phyloP scores from a whole-genome alignment of 35 echinoderm and acorn worm genomes.

The Ptychodera flava region DNA sequence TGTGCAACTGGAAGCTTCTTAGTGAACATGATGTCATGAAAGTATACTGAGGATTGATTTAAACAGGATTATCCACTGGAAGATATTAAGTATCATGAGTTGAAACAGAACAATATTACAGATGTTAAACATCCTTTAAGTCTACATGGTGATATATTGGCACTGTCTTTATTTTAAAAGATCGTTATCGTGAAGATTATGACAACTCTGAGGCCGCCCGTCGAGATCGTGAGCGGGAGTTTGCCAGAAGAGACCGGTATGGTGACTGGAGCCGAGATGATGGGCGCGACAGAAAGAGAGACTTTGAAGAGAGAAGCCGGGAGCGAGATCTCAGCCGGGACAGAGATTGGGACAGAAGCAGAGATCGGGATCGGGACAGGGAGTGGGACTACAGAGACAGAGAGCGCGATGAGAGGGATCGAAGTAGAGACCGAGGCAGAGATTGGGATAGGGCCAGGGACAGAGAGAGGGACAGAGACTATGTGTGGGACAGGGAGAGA shows the following conservation, averaged over 20 bases:
- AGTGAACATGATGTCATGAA: too few relatives aligned
- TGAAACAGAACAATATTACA: too few relatives aligned
- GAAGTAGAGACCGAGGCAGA: conserved; percentile 15
- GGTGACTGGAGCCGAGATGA: neutral
- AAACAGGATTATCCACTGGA: too few relatives aligned
- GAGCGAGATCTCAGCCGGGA: neutral
- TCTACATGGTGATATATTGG: too few relatives aligned
- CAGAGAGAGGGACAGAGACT: conserved; percentile 7
- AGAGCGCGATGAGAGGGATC: conserved; percentile 11
- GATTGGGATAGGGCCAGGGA: neutral
- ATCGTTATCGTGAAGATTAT: too few relatives aligned
- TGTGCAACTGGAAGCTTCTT: too few relatives aligned
- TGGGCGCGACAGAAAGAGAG: neutral
- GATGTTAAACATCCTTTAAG: too few relatives aligned
- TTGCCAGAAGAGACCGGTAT: neutral
- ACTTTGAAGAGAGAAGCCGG: neutral
- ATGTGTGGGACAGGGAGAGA: neutral
- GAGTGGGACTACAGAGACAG: neutral
- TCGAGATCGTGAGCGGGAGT: too few relatives aligned
- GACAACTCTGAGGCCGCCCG: too few relatives aligned
- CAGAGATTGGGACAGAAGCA: conserved; percentile 8
- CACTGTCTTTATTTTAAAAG: too few relatives aligned
- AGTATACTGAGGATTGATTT: too few relatives aligned
- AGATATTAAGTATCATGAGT: too few relatives aligned
- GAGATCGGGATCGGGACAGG: neutral